Base-by-base conservation (phyloP, 2,888 invertebrate species). In the Caenorhabditis angaria region DNA sequence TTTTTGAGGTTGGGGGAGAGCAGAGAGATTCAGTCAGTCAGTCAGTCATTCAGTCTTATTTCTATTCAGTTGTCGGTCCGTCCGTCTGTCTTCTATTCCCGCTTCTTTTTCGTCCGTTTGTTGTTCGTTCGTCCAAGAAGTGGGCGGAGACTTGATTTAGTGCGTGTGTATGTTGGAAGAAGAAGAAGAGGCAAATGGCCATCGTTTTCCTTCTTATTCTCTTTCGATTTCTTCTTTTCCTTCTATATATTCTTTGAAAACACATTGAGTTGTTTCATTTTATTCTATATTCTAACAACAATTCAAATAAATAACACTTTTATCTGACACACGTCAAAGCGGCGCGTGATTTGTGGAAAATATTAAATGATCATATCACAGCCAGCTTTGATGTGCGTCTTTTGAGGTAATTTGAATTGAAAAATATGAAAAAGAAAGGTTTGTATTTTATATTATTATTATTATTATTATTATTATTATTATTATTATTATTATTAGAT, bases 311-410 rank as follows among this genome's bases (percentile, higher is more conserved):
- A 41, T 18, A 18, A 41, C 18, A 10, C 5, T 14, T 41, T 41
- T 41, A 18, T 41, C 8, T 12, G 41, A 41, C 41, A 41, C 80
- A 61, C 82, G 78, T 83, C 93, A 93, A 94, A 92, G 92, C 92
- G 93, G 93, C 91, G 68, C 91, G 94, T 93, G 94, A 92, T 92
- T 92, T 92, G 91, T 90, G 87, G 83, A 47, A 22, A 29, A 24
- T 8, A 47, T 25, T 32, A 14, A 41, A 58, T 32, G 67, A 35
- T 91, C 94, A 93, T 94, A 94, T 94, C 94, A 94, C 94, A 94
- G 94, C 94, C 94, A 94, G 93, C 94, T 90, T 94, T 94, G 94
- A 94, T 88, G 88, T 88, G 88, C 88, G 82, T 72, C 75, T 76
- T n/a, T 48, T 55, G 41, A 41, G 14, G 41, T 6, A 47, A 5